A percentile compares a stretch with the other conserved stretches of the same genome.
phyloP scores from a whole-genome alignment of 1,140 invertebrate species.

The Bombus breviceps region DNA sequence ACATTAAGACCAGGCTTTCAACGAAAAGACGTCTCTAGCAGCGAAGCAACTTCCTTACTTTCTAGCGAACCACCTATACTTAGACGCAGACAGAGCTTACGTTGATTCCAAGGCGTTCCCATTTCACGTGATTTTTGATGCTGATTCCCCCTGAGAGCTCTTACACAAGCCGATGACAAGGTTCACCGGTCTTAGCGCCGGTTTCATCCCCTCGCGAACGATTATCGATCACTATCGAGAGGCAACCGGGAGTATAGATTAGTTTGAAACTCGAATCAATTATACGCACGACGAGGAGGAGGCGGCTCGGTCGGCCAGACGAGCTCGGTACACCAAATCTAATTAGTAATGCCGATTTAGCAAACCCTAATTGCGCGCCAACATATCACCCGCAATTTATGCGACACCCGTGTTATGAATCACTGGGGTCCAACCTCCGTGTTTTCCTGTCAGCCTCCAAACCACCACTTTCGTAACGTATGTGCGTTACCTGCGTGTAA shows the following conservation, averaged over 20 bases:
- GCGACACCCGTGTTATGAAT: conserved; percentile 69
- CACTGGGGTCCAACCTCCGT: conserved; percentile 39
- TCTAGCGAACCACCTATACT: neutral
- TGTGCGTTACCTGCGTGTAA: conserved; percentile 16
- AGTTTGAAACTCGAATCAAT: conserved; percentile 78
- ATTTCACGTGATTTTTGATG: conserved; percentile 9
- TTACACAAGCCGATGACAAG: neutral
- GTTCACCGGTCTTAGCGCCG: neutral
- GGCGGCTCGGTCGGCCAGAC: conserved; percentile 48
- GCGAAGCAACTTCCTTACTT: neutral
- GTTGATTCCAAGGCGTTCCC: neutral
- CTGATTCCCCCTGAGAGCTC: conserved; percentile 11
- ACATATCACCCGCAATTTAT: conserved; percentile 75
- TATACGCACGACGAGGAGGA: conserved; percentile 55
- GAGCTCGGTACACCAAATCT: conserved; percentile 68
- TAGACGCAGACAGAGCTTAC: neutral
- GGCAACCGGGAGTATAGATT: conserved; percentile 60
- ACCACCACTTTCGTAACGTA: neutral
- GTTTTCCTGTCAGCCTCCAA: conserved; percentile 56
- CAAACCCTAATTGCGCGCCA: conserved; percentile 75
- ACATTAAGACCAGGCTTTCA: neutral
- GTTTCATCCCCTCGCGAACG: conserved; percentile 22
- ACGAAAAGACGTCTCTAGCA: neutral
- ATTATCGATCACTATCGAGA: conserved; percentile 68
- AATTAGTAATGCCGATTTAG: conserved; percentile 77